Evolutionary conservation across 2,113 vertebrate species (phyloP).

Genomic region (Pangasianodon hypophthalmus): DNA sequence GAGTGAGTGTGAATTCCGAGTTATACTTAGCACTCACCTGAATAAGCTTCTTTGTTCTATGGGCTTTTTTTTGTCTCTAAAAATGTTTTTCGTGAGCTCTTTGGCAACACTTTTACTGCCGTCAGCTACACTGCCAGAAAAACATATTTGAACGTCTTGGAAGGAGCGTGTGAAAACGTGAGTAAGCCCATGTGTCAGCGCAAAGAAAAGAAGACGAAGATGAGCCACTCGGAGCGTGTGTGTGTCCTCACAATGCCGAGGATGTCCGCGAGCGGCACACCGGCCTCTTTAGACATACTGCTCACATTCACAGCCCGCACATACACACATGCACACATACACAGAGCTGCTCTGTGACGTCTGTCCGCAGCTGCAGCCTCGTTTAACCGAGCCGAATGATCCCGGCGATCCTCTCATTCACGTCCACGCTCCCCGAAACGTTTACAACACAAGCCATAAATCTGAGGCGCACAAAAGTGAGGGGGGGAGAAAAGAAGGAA

Average conservation of each 20-base stretch:
- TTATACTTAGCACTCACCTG: background rate
- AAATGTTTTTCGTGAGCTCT: conserved; percentile 3
- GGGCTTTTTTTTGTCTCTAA: background rate
- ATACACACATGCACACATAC: conserved; percentile 36
- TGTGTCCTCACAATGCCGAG: background rate
- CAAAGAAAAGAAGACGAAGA: conserved; percentile 37
- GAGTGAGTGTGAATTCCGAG: background rate
- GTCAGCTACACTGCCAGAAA: conserved; percentile 19
- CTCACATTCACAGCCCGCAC: conserved; percentile 37
- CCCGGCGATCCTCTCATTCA: conserved; percentile 23
- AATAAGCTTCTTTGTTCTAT: background rate
- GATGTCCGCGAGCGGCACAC: conserved; percentile 3
- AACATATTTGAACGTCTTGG: conserved; percentile 31
- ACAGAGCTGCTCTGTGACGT: conserved; percentile 32
- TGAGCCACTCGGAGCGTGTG: conserved; percentile 17
- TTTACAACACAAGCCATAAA: conserved; percentile 43
- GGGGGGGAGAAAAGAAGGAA: conserved; percentile 4
- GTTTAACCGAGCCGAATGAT: conserved; percentile 36
- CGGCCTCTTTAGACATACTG: conserved; percentile 25
- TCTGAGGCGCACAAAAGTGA: conserved; percentile 22
- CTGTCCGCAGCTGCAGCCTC: conserved; percentile 44
- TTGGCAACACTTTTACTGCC: background rate
- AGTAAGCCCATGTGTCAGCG: conserved; percentile 37
- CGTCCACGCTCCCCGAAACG: conserved; percentile 26
- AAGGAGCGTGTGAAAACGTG: background rate